Evolutionary conservation across 2,113 vertebrate genomes (phyloP).

Genomic region (Toxostoma redivivum): DNA sequence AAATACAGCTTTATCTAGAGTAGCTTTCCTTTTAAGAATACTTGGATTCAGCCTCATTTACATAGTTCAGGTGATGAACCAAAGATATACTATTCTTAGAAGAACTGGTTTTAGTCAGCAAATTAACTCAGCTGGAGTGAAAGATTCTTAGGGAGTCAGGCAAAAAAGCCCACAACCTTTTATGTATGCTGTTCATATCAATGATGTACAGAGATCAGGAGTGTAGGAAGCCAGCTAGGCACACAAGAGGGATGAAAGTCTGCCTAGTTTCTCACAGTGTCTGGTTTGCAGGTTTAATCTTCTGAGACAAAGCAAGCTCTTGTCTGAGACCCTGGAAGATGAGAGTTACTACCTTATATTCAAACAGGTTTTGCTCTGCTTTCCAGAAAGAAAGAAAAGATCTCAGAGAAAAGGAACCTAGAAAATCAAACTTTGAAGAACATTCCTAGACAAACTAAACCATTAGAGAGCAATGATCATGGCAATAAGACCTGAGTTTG

Average conservation of each 20-base stretch:
- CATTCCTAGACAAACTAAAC: background rate
- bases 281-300: background rate
- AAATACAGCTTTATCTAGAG: background rate
- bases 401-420: background rate
- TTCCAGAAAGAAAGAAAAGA: background rate
- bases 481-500: background rate
- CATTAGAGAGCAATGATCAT: background rate
- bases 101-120: background rate
- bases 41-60: conserved; percentile 31
- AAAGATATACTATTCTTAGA: conserved; percentile 17
- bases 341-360: background rate
- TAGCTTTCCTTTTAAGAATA: conserved; percentile 5
- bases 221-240: background rate
- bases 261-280: background rate
- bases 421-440: background rate
- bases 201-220: background rate
- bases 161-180: background rate
- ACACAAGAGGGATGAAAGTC: background rate
- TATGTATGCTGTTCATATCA: background rate
- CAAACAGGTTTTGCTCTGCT: background rate
- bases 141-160: background rate
- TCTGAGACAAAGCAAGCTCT: background rate
- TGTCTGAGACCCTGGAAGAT: background rate
- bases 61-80: conserved; percentile 22
- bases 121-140: background rate